A percentile compares a stretch with the other conserved stretches of the same genome.
Conservation (phyloP, 2,888 invertebrate species). For the Ophioninae sp. region DNA sequence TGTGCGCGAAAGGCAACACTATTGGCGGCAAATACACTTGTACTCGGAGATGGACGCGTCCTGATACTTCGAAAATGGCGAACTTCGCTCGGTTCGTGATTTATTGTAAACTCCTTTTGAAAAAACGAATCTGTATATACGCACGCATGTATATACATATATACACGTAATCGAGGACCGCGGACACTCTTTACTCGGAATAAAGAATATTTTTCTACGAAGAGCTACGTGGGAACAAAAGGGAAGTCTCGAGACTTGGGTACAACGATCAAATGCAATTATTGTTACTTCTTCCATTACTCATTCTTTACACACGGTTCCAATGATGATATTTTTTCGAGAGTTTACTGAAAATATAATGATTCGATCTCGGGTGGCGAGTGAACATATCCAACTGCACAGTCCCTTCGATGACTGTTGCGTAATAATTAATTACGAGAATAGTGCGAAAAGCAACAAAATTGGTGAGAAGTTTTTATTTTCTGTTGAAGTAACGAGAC, state of each 20-base stretch:
- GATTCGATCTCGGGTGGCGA: not conserved
- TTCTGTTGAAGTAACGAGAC: not conserved
- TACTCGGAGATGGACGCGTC: constrained; percentile 20
- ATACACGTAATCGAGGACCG: not conserved
- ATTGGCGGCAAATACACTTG: constrained; percentile 25
- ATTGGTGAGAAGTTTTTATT: not conserved
- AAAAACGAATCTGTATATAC: not conserved
- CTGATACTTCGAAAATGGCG: not conserved
- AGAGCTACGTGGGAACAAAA: not conserved
- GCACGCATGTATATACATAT: not conserved
- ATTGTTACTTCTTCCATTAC: not conserved
- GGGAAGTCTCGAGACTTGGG: not conserved
- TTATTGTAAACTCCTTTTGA: not conserved
- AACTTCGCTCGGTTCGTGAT: not conserved
- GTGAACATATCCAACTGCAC: not conserved
- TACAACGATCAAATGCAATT: not conserved
- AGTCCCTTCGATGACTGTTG: not conserved
- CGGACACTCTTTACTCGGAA: not conserved
- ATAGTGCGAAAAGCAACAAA: not conserved
- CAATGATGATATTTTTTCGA: not conserved
- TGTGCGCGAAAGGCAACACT: not conserved
- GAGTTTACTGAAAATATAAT: not conserved
- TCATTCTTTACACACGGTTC: not conserved
- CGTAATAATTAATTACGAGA: not conserved
- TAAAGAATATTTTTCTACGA: constrained; percentile 2